Percentiles rank a stretch among this genome's conserved stretches.
Evolutionary conservation across 2,113 vertebrate species (phyloP).

Genomic region (Urocitellus parryii): DNA sequence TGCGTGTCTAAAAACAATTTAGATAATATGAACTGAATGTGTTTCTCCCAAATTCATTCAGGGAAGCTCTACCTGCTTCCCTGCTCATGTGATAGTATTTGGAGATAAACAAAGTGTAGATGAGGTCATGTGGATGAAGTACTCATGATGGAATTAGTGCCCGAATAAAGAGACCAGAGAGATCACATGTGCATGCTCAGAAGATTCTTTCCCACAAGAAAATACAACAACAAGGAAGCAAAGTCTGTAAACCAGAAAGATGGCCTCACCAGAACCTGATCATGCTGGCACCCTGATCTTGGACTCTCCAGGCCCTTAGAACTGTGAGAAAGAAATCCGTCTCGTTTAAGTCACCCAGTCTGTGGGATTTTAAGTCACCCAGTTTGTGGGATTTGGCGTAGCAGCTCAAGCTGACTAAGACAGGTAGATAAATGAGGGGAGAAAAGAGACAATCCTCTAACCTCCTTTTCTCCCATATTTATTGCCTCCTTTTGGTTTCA

Average conservation of each 20-base stretch:
- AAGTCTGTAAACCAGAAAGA: background rate
- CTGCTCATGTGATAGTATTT: background rate
- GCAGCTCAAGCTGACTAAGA: background rate
- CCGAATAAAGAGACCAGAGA: background rate
- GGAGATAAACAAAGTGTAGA: background rate
- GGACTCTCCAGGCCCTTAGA: background rate
- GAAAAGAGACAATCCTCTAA: background rate
- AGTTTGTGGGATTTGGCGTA: background rate
- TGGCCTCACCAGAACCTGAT: background rate
- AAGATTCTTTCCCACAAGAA: background rate
- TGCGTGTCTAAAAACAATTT: background rate
- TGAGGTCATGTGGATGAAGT: background rate
- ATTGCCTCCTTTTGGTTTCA: constrained; percentile 24
- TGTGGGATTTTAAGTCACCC: background rate
- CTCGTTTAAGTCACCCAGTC: background rate
- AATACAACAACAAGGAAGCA: background rate
- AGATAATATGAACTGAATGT: background rate
- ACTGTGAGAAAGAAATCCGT: background rate
- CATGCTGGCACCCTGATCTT: background rate
- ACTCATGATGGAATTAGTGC: background rate
- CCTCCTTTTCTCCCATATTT: background rate
- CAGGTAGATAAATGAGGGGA: background rate
- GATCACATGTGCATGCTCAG: too few species aligned
- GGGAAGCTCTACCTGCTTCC: background rate
- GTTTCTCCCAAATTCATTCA: background rate